These are phyloP conservation scores for Operophtera brumata DNA, from an alignment of 2,888 invertebrate species.

Conservation along the genomic window DNA sequence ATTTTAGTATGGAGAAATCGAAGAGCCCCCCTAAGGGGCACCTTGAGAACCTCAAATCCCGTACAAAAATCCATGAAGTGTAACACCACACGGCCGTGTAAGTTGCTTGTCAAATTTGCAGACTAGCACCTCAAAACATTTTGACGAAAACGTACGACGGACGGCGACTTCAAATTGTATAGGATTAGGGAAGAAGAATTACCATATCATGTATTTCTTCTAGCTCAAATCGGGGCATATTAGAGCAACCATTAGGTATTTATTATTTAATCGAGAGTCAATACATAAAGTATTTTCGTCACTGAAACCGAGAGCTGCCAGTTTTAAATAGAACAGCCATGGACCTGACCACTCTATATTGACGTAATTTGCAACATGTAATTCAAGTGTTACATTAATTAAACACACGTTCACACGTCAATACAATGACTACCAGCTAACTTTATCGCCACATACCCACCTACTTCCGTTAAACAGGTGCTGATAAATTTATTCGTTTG, in stretches of 20 bases:
- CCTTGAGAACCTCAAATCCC: no score
- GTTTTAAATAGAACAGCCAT: slow-evolving; percentile 13
- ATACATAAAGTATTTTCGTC: slow-evolving; percentile 9
- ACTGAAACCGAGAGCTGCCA: slow-evolving; percentile 14
- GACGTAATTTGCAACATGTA: not conserved
- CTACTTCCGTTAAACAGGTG: slow-evolving; percentile 1
- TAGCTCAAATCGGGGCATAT: no score
- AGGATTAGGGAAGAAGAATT: no score
- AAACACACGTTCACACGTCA: slow-evolving; percentile 1
- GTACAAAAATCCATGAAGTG: no score
- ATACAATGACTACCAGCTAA: not conserved
- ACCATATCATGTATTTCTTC: no score
- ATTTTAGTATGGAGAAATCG: no score
- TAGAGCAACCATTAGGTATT: not conserved
- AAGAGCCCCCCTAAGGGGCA: no score
- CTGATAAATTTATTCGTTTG: slow-evolving; percentile 2
- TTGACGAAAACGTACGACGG: no score
- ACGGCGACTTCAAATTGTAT: no score
- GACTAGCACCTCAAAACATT: no score
- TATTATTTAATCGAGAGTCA: not conserved
- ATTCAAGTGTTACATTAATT: not conserved
- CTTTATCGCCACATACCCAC: slow-evolving; percentile 1
- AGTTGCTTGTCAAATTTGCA: no score
- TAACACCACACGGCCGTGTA: no score
- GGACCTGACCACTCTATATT: slow-evolving; percentile 12